Evolutionary conservation across 2,797 vertebrate genomes (phyloP).

Genomic region (Nasua narica): DNA sequence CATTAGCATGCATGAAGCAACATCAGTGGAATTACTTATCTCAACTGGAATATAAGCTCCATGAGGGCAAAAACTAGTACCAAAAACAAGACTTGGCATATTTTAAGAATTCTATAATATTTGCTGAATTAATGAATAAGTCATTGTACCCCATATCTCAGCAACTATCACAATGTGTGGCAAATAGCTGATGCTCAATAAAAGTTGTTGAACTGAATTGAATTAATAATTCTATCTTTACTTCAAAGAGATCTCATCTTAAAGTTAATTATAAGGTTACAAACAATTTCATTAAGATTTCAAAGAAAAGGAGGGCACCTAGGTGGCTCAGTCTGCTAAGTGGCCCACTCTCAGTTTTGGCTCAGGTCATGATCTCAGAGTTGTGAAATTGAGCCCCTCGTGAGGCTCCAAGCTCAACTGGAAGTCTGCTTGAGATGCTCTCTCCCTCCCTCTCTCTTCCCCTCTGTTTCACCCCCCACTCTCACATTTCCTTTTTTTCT

Average conservation of each 20-base stretch:
- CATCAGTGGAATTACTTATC: background rate
- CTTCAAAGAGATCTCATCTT: background rate
- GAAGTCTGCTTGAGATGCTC: background rate
- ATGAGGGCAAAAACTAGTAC: background rate
- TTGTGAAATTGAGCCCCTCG: background rate
- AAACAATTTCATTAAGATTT: background rate
- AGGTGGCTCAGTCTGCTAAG: background rate
- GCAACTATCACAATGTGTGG: background rate
- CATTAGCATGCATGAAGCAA: background rate
- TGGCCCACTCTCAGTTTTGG: background rate
- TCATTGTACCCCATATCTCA: background rate
- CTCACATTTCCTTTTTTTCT: background rate
- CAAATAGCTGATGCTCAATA: background rate
- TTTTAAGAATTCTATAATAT: background rate
- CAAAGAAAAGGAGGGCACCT: background rate
- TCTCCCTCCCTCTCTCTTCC: background rate
- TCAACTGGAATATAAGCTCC: background rate
- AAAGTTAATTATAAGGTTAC: background rate
- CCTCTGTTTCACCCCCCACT: background rate
- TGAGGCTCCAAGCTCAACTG: background rate
- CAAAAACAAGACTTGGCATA: background rate
- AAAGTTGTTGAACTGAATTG: background rate
- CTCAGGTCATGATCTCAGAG: background rate
- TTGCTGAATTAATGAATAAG: background rate
- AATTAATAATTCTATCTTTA: background rate